Base-by-base conservation (phyloP, 2,888 invertebrate species). In the Drosophila incognita region DNA sequence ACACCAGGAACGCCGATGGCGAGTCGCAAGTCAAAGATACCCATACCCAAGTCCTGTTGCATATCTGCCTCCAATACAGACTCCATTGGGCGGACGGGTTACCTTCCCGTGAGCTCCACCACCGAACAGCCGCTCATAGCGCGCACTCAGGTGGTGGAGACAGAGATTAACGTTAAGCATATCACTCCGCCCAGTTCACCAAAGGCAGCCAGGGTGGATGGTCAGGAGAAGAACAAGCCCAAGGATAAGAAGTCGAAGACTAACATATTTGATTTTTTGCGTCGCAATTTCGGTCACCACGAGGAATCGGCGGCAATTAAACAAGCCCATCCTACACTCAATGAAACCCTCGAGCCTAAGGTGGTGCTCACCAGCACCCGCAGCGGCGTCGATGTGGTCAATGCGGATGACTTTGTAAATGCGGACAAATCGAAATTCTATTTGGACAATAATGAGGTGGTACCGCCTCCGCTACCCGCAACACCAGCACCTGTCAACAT, bases 201-300 rank as follows among this genome's bases (percentile, higher is more conserved):
- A 0, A 89, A 81, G 54, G 2, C 53, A 5, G n/a, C 18, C 0
- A 62, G 24, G n/a, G 49, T 24, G n/a, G 58, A 63, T n/a, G 31
- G 5, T 8, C 33, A 54, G 36, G 75, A 81, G 15, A 65, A 67
- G 48, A 62, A 31, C 1, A 72, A 68, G 36, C 36, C 11, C 64
- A 88, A 81, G 53, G 83, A 85, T 11, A 87, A 84, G 49, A 93
- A 92, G 75, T 86, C 94, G 0, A 92, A 93, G 76, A 57, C 24
- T 15, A 92, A 93, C 69, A 92, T 94, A 71, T 93, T 94, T 59
- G 93, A 93, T 71, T 93, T 92, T 54, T 81, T 94, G 35, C 93
- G 92, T 69, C 92, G 92, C 65, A 93, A 94, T 81, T 93, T 94
- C 33, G 90, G 91, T 49, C 83, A 89, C 36, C 79, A 90, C 10